Conservation (phyloP, 2,888 invertebrate genomes). For the Hedychridium roseum region DNA sequence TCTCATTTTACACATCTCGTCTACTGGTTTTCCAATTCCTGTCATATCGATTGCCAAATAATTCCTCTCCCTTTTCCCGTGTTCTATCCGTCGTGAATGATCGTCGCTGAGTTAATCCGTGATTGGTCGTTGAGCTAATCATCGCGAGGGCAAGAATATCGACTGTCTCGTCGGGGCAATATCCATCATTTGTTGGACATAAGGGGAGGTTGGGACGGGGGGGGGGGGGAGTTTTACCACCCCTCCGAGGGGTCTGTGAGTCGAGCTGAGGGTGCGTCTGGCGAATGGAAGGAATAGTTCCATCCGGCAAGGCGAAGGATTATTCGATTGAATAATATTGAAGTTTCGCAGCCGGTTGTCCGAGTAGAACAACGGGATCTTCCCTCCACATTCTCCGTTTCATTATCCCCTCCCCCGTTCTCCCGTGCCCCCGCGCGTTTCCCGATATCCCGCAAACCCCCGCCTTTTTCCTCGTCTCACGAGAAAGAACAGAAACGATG, state of each 20-base stretch:
- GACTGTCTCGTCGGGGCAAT: not conserved
- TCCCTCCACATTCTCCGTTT: not conserved
- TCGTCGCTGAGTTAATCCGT: too few species aligned
- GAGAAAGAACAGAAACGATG: too few species aligned
- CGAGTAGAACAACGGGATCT: not conserved
- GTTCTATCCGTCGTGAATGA: too few species aligned
- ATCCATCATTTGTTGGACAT: not conserved
- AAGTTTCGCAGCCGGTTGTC: slow-evolving; percentile 27
- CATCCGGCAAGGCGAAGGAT: slow-evolving; percentile 24
- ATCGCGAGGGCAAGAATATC: too few species aligned
- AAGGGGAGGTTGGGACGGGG: not conserved
- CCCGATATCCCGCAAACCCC: not conserved
- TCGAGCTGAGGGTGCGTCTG: too few species aligned
- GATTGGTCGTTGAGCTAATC: too few species aligned
- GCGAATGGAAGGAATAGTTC: too few species aligned
- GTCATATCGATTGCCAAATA: too few species aligned
- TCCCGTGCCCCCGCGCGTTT: not conserved
- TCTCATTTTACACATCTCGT: too few species aligned
- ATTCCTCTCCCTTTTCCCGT: too few species aligned
- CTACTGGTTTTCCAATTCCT: too few species aligned
- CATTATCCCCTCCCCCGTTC: not conserved
- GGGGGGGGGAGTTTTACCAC: not conserved
- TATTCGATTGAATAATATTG: slow-evolving; percentile 45
- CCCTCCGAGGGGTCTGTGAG: not conserved
- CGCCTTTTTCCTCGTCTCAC: too few species aligned